phyloP scores from a whole-genome alignment of 2,888 invertebrate species.

The Lycocerus yunnanus region DNA sequence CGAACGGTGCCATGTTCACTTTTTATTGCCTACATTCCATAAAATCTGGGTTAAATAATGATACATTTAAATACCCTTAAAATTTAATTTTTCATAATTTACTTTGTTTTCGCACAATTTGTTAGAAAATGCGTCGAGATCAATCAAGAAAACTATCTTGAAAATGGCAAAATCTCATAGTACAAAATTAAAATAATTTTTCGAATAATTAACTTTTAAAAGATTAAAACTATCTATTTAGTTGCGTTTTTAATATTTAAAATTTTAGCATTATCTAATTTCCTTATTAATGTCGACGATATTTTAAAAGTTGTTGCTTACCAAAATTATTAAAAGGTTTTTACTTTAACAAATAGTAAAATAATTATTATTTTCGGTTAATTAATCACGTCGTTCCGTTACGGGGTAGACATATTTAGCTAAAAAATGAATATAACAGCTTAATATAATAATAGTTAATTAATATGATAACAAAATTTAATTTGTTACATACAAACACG shows the following conservation, averaged over 20 bases:
- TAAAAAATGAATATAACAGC: no score
- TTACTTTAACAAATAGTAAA: not conserved
- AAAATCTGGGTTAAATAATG: slow-evolving; percentile 29
- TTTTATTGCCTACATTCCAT: slow-evolving; percentile 34
- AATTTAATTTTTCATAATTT: not conserved
- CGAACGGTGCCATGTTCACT: slow-evolving; percentile 33
- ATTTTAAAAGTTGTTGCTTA: not conserved
- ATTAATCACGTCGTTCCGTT: not conserved
- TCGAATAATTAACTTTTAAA: no score
- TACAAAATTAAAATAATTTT: no score
- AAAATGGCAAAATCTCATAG: no score
- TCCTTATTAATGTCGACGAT: not conserved
- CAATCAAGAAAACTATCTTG: not conserved
- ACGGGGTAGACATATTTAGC: no score
- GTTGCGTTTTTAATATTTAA: not conserved
- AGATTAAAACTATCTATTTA: no score
- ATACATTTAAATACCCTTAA: slow-evolving; percentile 18
- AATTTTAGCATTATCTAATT: not conserved
- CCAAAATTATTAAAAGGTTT: not conserved
- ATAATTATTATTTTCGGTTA: not conserved
- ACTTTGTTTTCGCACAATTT: not conserved
- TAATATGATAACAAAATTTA: not conserved
- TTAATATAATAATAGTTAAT: no score
- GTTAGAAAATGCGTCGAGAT: not conserved
- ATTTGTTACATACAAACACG: not conserved